Base-by-base conservation (phyloP, 2,888 invertebrate species). In the Troides helena region DNA sequence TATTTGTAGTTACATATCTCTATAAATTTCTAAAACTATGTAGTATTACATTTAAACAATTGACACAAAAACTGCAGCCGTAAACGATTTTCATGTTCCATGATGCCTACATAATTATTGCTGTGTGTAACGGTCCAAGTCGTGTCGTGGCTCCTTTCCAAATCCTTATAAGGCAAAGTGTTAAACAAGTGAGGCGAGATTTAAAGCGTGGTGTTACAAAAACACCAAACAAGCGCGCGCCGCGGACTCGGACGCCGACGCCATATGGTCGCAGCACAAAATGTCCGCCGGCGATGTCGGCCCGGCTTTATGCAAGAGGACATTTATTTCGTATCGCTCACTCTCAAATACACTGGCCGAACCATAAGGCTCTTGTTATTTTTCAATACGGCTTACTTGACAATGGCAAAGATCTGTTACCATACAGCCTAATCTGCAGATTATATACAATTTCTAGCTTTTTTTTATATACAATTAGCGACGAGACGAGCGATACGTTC, bases 121-220 rank as follows among this genome's bases (percentile, higher is more conserved):
- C 77, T 74, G 67, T 72, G 77, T 77, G 81, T 82, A 86, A 85
- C 85, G 81, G 84, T 83, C 73, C 81, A 75, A 82, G 83, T 81
- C 85, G 82, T 82, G 82, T 81, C 84, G 83, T 82, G 85, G 82
- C 82, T 82, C 84, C 84, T 86, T 88, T 86, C 84, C 82, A 84
- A 77, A 77, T 73, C 89, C 88, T 74, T 89, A 81, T 84, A 88
- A 63, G 88, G 89, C 72, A 76, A 76, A 78, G 75, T 71, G 67
- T 71, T 73, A 69, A 80, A 81, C 80, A 78, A 80, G 78, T 77
- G 76, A 80, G 78, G 77, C 73, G 74, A 78, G 75, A 78, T 77
- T 81, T 82, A 81, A 82, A 80, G 81, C 80, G 80, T 81, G 77
- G 80, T 80, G 77, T 80, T 61, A 69, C 60, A 57, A 70, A 85